These are phyloP conservation scores for Epistrophe grossulariae DNA, from an alignment of 2,888 invertebrate species.

Conservation along the genomic window DNA sequence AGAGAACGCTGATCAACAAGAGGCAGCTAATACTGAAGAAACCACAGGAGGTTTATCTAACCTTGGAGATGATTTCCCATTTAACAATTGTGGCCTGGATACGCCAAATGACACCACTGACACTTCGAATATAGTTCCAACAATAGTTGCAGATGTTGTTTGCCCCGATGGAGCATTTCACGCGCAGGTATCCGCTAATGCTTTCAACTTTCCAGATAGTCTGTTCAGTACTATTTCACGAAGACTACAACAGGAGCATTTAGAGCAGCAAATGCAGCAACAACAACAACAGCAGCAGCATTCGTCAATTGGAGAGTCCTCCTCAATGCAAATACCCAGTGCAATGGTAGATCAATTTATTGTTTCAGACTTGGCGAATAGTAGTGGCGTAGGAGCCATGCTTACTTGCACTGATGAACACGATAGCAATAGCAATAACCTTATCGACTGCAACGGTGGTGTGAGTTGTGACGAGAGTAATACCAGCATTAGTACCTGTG, in stretches of 20 bases:
- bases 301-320: constrained; percentile 62
- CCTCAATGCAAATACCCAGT: constrained; percentile 61
- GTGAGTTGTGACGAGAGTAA: constrained; percentile 69
- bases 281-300: constrained; percentile 60
- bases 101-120: constrained; percentile 66
- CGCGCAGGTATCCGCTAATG: constrained; percentile 52
- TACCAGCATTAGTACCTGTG: constrained; percentile 83
- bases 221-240: constrained; percentile 63
- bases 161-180: constrained; percentile 51
- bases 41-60: constrained; percentile 54
- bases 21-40: constrained; percentile 42
- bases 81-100: constrained; percentile 64
- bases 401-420: constrained; percentile 77
- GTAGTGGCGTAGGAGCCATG: constrained; percentile 78
- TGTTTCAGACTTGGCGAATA: constrained; percentile 76
- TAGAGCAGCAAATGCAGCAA: constrained; percentile 48
- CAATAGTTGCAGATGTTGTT: constrained; percentile 65
- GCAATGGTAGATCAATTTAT: constrained; percentile 74
- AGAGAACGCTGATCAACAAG: constrained; percentile 45
- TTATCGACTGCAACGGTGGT: constrained; percentile 80
- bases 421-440: constrained; percentile 78
- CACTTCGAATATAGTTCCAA: constrained; percentile 69
- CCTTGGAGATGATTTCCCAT: constrained; percentile 69
- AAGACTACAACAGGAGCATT: constrained; percentile 69
- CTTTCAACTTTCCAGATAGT: constrained; percentile 65